phyloP scores from a whole-genome alignment of 2,113 vertebrate genomes.

The Rhinoptilus africanus region DNA sequence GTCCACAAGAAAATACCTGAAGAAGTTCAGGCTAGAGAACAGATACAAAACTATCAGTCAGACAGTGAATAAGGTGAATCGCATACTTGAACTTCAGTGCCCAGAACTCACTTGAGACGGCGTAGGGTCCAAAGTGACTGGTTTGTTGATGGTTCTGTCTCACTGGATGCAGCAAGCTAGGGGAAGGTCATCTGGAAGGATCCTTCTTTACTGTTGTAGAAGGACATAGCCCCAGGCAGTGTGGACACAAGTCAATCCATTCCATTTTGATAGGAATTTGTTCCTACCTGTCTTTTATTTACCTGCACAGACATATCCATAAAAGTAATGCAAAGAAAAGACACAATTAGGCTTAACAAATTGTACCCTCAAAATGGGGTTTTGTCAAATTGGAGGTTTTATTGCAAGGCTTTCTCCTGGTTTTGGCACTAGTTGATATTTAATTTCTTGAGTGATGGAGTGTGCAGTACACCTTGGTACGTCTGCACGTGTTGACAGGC shows the following conservation, averaged over 20 bases:
- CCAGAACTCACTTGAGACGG: not conserved
- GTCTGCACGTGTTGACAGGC: accelerated
- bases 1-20: not conserved
- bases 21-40: not conserved
- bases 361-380: not conserved
- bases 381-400: not conserved
- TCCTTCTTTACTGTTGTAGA: not conserved
- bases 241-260: not conserved
- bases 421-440: not conserved
- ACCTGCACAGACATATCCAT: not conserved
- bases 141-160: not conserved
- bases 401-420: not conserved
- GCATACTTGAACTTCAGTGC: not conserved
- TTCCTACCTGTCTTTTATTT: not conserved
- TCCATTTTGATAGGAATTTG: not conserved
- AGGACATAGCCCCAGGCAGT: accelerated
- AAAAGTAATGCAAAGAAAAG: not conserved
- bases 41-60: not conserved
- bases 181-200: not conserved
- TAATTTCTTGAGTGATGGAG: not conserved
- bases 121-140: not conserved
- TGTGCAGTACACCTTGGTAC: not conserved
- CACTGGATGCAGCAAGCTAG: not conserved
- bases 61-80: not conserved
- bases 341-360: not conserved